Conservation (phyloP, 2,797 vertebrate genomes). For the Eurystomus glaucurus region DNA sequence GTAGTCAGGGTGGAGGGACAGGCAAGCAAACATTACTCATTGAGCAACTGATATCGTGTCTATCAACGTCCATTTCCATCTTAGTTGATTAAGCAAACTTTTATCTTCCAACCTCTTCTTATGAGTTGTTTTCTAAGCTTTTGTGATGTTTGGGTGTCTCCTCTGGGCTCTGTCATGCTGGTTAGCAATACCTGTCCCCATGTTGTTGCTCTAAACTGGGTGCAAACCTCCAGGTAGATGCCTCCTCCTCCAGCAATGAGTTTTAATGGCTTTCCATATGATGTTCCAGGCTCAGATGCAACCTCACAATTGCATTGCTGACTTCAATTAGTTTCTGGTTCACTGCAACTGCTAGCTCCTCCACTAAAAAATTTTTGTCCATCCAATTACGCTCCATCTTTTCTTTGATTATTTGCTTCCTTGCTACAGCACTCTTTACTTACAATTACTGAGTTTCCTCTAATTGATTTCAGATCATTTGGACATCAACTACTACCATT, state of each 20-base stretch:
- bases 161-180: neutral
- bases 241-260: neutral
- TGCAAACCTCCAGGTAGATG: neutral
- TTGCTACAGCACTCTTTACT: constrained; percentile 21
- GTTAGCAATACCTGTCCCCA: neutral
- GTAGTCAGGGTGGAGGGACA: neutral
- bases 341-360: neutral
- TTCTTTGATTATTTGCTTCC: constrained; percentile 51
- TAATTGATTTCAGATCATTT: constrained; percentile 41
- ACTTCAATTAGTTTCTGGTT: constrained; percentile 30
- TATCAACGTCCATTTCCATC: neutral
- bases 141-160: neutral
- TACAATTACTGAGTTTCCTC: constrained; percentile 12
- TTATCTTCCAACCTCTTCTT: neutral
- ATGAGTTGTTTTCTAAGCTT: neutral
- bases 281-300: neutral
- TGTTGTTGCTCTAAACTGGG: neutral
- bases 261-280: constrained; percentile 13
- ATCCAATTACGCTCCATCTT: constrained; percentile 10
- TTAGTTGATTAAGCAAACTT: neutral
- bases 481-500: constrained; percentile 36
- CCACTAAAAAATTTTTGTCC: constrained; percentile 1
- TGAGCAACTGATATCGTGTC: neutral
- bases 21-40: neutral
- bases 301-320: neutral